Percentiles rank a stretch among this genome's conserved stretches.
Conservation (phyloP, 2,888 invertebrate genomes). For the Capitulum mitella region DNA sequence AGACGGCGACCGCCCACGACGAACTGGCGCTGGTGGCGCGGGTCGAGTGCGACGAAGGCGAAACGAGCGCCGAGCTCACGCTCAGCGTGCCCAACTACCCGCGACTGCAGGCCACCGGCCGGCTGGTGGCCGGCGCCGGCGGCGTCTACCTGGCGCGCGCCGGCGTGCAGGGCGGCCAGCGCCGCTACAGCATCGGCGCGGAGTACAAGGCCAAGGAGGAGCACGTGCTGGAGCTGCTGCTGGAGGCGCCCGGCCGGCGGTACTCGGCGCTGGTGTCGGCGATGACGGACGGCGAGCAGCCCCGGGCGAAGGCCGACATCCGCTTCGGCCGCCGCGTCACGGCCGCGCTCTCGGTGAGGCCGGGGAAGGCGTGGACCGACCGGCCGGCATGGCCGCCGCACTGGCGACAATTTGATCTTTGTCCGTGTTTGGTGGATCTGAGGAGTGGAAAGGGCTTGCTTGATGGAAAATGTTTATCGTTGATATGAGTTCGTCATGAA, state of each 20-base stretch:
- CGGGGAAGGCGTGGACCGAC: too few relatives aligned
- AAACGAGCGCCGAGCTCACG: neutral
- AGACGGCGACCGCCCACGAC: too few relatives aligned
- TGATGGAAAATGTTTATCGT: too few relatives aligned
- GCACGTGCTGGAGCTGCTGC: neutral
- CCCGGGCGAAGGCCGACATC: neutral
- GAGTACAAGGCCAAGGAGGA: neutral
- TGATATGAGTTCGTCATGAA: too few relatives aligned
- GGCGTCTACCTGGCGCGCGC: neutral
- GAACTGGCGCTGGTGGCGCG: neutral
- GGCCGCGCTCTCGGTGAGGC: neutral
- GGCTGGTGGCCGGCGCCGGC: constrained; percentile 2
- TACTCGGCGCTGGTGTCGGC: neutral
- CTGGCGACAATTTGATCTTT: too few relatives aligned
- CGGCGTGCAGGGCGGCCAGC: neutral
- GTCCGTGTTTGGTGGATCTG: too few relatives aligned
- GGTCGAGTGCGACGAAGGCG: neutral
- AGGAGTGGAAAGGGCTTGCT: too few relatives aligned
- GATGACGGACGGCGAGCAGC: too few relatives aligned
- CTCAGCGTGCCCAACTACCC: neutral
- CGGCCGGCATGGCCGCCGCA: too few relatives aligned
- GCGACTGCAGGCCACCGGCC: neutral
- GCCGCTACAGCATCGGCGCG: neutral
- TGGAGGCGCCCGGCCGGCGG: neutral
- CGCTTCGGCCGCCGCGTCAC: constrained; percentile 9